Evolutionary conservation across 2,113 vertebrate species (phyloP), one percentile per base, ranked within the genome.

Genomic region (Ceuthmochares aereus): DNA sequence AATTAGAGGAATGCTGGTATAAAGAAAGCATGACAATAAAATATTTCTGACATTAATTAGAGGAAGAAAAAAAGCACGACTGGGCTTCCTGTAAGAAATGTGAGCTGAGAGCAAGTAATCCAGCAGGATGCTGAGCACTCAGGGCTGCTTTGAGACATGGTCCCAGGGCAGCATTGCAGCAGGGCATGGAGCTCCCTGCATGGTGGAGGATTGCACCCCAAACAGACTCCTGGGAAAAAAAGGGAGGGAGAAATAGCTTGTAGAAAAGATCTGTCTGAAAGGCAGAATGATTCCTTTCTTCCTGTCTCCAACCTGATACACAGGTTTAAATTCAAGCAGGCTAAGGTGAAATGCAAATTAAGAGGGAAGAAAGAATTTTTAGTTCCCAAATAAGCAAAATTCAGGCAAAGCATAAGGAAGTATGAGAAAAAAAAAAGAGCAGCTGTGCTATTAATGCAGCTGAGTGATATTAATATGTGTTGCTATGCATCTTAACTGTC

Each of bases 101-200:
- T 14, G 64, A 37, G 62, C 37, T 85, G 83, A 77, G 43, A 56
- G 42, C 66, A 62, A 92, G 40, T 76, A 91, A 89, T 84, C 49
- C 68, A 72, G 52, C 30, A 64, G 62, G 66, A 59, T 60, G 43
- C 34, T 2, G 2, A 85, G 40, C 7, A 23, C 66, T 40, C 0
- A 0, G 45, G 18, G 36, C 0, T 0, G 7, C 40, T 63, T 56
- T 0, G 2, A 36, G 62, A 34, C 12, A 8, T 0, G 3, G 0
- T 66, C 32, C 29, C 3, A 1, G 4, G 16, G 7, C n/a, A 2
- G 10, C 12, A 23, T 3, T 63, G 80, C 42, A 73, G n/a, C 7
- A 55, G 13, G 42, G 15, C 81, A 67, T 1, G 0, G 27, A 29
- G 37, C 9, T 77, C 25, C 60, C 34, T 5, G 4, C 18, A 15